These are phyloP conservation scores for Temnothorax unifasciatus DNA, from an alignment of 2,888 invertebrate genomes.

Conservation along the genomic window DNA sequence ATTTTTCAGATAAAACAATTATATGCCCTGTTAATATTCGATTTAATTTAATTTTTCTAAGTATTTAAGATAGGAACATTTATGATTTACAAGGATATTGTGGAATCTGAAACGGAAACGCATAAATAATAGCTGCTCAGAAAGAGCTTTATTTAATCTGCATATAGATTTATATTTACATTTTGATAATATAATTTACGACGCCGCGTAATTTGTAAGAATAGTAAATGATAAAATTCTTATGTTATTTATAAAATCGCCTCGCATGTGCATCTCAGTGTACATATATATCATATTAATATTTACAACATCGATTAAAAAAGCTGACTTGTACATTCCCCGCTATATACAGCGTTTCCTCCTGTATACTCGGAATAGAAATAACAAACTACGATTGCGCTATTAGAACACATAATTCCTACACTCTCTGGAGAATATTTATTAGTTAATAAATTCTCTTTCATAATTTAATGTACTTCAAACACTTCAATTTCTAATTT, in stretches of 20 bases:
- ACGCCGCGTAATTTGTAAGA: slow-evolving; percentile 65
- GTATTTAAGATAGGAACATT: background rate
- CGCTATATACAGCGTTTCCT: slow-evolving; percentile 66
- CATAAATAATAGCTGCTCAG: slow-evolving; percentile 29
- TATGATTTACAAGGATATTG: slow-evolving; percentile 6
- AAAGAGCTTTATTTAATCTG: slow-evolving; percentile 35
- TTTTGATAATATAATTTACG: slow-evolving; percentile 72
- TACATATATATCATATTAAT: slow-evolving; percentile 54
- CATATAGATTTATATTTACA: slow-evolving; percentile 62
- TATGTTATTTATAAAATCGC: slow-evolving; percentile 73
- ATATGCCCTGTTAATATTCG: background rate
- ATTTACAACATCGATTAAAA: slow-evolving; percentile 74
- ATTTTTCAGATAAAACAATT: background rate
- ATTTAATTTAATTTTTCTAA: slow-evolving; percentile 6
- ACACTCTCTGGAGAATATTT: slow-evolving; percentile 24
- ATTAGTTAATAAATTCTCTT: slow-evolving; percentile 11
- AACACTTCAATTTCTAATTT: slow-evolving; percentile 32
- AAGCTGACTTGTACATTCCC: slow-evolving; percentile 66
- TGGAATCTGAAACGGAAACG: slow-evolving; percentile 16
- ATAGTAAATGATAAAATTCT: slow-evolving; percentile 65
- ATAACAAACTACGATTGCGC: slow-evolving; percentile 28
- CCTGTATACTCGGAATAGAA: slow-evolving; percentile 17
- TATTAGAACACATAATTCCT: slow-evolving; percentile 40
- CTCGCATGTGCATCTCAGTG: slow-evolving; percentile 55
- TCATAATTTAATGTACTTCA: slow-evolving; percentile 32